These are phyloP conservation scores for Toxotes lorentzi DNA, from an alignment of 2,797 vertebrate species.

Conservation along the genomic window DNA sequence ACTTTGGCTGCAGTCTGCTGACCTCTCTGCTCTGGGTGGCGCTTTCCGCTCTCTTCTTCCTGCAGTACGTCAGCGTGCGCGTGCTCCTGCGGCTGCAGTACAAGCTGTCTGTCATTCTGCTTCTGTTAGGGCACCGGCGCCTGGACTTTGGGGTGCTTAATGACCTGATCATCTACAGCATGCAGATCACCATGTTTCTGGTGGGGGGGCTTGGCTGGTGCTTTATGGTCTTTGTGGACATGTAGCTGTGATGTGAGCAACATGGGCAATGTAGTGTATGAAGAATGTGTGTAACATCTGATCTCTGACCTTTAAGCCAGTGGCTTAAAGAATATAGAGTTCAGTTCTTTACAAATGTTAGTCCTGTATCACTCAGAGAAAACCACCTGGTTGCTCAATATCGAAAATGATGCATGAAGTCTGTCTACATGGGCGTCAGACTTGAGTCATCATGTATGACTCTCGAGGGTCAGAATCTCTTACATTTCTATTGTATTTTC, in stretches of 20 bases:
- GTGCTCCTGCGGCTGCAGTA: constrained; percentile 95
- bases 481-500: constrained; percentile 36
- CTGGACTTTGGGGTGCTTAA: constrained; percentile 95
- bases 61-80: constrained; percentile 93
- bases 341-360: neutral
- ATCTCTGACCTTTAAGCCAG: neutral
- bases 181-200: constrained; percentile 97
- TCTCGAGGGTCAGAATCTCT: constrained; percentile 4
- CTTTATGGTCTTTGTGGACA: constrained; percentile 99
- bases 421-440: neutral
- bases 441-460: constrained; percentile 17
- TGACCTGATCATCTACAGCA: constrained; percentile 95
- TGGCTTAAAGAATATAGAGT: neutral
- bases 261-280: neutral
- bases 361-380: neutral
- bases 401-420: constrained; percentile 16
- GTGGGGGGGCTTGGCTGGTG: constrained; percentile 98
- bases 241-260: constrained; percentile 82
- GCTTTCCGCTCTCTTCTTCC: constrained; percentile 92
- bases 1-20: constrained; percentile 97
- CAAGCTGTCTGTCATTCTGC: constrained; percentile 95
- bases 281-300: constrained; percentile 26
- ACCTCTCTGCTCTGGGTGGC: constrained; percentile 97
- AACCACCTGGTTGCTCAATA: neutral
- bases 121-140: constrained; percentile 92